Evolutionary conservation across 2,113 vertebrate genomes (phyloP).

Genomic region (Empidonax traillii): DNA sequence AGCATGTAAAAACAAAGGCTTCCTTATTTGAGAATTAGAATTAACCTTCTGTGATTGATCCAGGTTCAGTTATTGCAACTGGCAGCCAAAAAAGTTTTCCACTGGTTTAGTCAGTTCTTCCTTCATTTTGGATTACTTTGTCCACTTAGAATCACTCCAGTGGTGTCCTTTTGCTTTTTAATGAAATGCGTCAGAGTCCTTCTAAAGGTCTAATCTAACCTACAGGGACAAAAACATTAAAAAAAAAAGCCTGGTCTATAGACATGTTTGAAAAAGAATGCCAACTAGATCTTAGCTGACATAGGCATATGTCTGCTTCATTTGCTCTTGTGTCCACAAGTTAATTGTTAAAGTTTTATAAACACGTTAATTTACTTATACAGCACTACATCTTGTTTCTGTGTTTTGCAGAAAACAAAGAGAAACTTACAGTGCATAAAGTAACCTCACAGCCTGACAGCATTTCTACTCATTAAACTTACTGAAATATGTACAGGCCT

Average conservation of each 20-base stretch:
- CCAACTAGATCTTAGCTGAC: not conserved
- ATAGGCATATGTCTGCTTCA: not conserved
- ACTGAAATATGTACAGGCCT: not conserved
- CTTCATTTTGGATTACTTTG: not conserved
- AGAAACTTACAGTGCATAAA: not conserved
- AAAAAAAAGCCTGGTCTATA: not conserved
- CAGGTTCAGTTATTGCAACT: not conserved
- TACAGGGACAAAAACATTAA: accelerated
- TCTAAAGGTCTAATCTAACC: not conserved
- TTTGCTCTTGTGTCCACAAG: not conserved
- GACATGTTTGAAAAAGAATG: not conserved
- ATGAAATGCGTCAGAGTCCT: not conserved
- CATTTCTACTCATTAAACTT: not conserved
- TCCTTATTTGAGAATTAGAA: not conserved
- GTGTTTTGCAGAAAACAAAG: not conserved
- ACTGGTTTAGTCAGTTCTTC: not conserved
- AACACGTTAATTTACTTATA: not conserved
- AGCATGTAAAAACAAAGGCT: not conserved
- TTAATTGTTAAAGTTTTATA: not conserved
- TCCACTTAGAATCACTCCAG: not conserved
- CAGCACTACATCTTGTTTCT: not conserved
- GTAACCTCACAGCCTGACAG: not conserved
- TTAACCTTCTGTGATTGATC: not conserved
- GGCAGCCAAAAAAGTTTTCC: not conserved
- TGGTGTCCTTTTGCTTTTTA: not conserved